A percentile compares a stretch with the other conserved stretches of the same genome.
phyloP scores from a whole-genome alignment of 1,140 invertebrate genomes.

The Adelges cooleyi region DNA sequence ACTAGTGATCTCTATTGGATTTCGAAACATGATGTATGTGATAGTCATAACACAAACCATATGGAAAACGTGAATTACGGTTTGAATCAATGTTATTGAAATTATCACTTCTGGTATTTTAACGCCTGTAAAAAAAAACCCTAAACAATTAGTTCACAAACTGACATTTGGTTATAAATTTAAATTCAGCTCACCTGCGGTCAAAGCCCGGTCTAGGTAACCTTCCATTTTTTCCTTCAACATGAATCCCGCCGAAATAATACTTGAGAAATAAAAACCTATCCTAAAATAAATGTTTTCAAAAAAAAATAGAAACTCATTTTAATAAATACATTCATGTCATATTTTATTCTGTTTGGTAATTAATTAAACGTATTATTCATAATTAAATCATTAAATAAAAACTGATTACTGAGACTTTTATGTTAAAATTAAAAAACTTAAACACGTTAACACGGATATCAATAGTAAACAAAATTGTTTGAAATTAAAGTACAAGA shows the following conservation, averaged over 20 bases:
- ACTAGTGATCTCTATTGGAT: slow-evolving; percentile 1
- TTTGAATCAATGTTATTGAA: slow-evolving; percentile 10
- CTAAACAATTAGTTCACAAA: too few species aligned
- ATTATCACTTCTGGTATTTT: slow-evolving; percentile 5
- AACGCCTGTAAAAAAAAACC: not conserved
- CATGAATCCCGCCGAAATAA: slow-evolving; percentile 34
- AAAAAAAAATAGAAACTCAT: too few species aligned
- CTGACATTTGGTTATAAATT: too few species aligned
- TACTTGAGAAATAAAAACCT: slow-evolving; percentile 33
- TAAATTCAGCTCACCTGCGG: slow-evolving; percentile 31
- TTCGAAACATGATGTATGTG: not conserved
- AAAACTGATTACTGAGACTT: too few species aligned
- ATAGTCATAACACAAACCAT: not conserved
- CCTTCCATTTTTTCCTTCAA: slow-evolving; percentile 34
- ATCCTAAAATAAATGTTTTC: slow-evolving; percentile 31
- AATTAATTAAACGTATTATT: too few species aligned
- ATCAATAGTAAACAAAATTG: too few species aligned
- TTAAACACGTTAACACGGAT: too few species aligned
- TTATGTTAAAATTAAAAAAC: too few species aligned
- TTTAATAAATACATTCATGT: too few species aligned
- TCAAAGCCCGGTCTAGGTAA: slow-evolving; percentile 33
- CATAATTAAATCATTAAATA: too few species aligned
- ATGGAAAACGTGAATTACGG: not conserved
- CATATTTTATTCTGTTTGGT: too few species aligned
- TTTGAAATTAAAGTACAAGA: too few species aligned